A percentile compares a stretch with the other conserved stretches of the same genome.
Evolutionary conservation across 2,888 invertebrate genomes (phyloP).

Genomic region (Pristionchus maxplancki): DNA sequence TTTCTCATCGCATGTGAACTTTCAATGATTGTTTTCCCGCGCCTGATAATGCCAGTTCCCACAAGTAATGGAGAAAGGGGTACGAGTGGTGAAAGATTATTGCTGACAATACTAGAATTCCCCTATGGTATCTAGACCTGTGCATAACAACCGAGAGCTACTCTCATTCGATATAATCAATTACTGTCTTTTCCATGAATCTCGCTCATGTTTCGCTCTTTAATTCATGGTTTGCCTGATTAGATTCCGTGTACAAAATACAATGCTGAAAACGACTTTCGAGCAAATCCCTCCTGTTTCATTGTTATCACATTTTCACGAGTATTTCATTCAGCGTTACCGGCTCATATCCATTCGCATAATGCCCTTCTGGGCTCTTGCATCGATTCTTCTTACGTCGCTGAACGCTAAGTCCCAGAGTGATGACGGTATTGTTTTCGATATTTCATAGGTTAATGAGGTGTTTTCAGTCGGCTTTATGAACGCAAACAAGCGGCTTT

Average conservation of each 20-base stretch:
- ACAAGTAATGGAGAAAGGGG: too few relatives aligned
- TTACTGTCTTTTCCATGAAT: not conserved
- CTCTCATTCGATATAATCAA: not conserved
- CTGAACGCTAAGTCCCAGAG: not conserved
- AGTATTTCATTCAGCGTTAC: not conserved
- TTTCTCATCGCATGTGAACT: too few relatives aligned
- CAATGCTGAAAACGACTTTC: not conserved
- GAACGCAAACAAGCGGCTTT: conserved; percentile 4
- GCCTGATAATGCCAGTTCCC: too few relatives aligned
- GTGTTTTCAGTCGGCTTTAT: not conserved
- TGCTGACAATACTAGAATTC: too few relatives aligned
- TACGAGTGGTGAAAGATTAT: too few relatives aligned
- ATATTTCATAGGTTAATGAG: not conserved
- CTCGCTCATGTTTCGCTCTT: too few relatives aligned
- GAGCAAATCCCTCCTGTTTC: not conserved
- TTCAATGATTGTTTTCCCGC: too few relatives aligned
- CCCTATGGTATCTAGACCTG: not conserved
- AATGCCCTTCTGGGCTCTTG: not conserved
- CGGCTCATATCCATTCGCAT: not conserved
- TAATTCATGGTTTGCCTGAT: not conserved
- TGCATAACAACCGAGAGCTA: not conserved
- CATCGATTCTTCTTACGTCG: not conserved
- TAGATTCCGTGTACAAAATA: not conserved
- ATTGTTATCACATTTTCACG: not conserved
- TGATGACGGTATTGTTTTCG: not conserved